These are phyloP conservation scores for Trochalopteron elliotii DNA, from an alignment of 2,113 vertebrate species.

Conservation along the genomic window DNA sequence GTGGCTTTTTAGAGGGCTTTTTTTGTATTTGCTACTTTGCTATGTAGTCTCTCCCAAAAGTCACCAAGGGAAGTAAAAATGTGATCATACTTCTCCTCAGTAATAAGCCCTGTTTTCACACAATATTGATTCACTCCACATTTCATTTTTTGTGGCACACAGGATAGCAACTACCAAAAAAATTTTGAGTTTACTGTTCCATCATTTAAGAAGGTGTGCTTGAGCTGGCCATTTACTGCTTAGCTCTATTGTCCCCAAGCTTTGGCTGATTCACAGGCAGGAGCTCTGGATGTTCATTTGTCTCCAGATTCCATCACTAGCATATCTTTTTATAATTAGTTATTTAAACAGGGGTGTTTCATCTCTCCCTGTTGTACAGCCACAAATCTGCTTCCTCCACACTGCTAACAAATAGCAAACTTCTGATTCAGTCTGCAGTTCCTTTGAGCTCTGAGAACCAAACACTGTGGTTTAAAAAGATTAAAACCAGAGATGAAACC, in stretches of 20 bases:
- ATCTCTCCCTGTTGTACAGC: neutral
- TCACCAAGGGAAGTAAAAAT: neutral
- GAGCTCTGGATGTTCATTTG: neutral
- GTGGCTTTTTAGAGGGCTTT: neutral
- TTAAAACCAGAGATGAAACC: conserved; percentile 59
- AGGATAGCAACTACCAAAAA: neutral
- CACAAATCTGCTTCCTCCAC: neutral
- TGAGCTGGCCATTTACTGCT: neutral
- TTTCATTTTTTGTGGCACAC: neutral
- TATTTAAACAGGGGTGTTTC: neutral
- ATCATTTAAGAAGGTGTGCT: neutral
- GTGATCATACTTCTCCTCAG: neutral
- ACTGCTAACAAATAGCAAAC: neutral
- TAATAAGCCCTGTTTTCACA: neutral
- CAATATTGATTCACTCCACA: neutral
- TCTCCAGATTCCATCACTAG: neutral
- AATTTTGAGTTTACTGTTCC: neutral
- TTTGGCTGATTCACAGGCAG: neutral
- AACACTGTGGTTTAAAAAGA: conserved; percentile 27
- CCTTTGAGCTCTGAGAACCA: conserved; percentile 45
- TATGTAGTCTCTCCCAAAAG: neutral
- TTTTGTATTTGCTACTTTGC: neutral
- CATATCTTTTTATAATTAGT: neutral
- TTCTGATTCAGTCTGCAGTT: conserved; percentile 6
- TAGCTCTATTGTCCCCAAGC: neutral